A percentile compares a stretch with the other conserved stretches of the same genome.
These are phyloP conservation scores for Zeuzera pyrina DNA, from an alignment of 2,888 invertebrate species.

Conservation along the genomic window DNA sequence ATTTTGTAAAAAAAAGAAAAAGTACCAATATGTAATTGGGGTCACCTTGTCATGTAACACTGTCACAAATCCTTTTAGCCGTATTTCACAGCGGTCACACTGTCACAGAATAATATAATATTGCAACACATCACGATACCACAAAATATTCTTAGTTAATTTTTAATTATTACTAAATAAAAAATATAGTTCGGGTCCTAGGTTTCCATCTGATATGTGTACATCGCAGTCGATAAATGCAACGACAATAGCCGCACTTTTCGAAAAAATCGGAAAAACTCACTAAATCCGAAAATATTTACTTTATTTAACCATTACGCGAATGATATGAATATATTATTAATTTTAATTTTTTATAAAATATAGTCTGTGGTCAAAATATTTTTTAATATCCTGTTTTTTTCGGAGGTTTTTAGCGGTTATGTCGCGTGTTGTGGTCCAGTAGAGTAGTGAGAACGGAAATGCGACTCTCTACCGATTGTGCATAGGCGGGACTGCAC, in stretches of 20 bases:
- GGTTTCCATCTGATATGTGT: conserved; percentile 68
- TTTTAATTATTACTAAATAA: conserved; percentile 35
- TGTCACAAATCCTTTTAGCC: conserved; percentile 49
- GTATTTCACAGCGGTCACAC: conserved; percentile 48
- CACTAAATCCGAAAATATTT: conserved; percentile 50
- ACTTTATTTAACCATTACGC: conserved; percentile 34
- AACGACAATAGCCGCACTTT: conserved; percentile 33
- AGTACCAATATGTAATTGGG: conserved; percentile 43
- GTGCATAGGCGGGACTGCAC: conserved; percentile 74
- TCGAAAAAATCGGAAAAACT: conserved; percentile 35
- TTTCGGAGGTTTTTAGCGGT: conserved; percentile 61
- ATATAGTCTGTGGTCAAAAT: conserved; percentile 59
- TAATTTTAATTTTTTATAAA: conserved; percentile 37
- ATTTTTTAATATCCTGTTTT: conserved; percentile 37
- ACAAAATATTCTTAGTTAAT: conserved; percentile 47
- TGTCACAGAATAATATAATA: conserved; percentile 51
- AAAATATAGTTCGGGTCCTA: conserved; percentile 66
- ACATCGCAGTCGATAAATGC: conserved; percentile 42
- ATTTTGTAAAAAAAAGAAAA: conserved; percentile 62
- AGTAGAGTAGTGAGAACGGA: conserved; percentile 49
- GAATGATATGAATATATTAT: conserved; percentile 59
- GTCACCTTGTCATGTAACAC: conserved; percentile 54
- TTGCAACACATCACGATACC: conserved; percentile 54
- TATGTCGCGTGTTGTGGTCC: conserved; percentile 60
- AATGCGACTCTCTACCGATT: conserved; percentile 66